Conservation (phyloP, 2,113 vertebrate genomes). For the Pangasianodon gigas region DNA sequence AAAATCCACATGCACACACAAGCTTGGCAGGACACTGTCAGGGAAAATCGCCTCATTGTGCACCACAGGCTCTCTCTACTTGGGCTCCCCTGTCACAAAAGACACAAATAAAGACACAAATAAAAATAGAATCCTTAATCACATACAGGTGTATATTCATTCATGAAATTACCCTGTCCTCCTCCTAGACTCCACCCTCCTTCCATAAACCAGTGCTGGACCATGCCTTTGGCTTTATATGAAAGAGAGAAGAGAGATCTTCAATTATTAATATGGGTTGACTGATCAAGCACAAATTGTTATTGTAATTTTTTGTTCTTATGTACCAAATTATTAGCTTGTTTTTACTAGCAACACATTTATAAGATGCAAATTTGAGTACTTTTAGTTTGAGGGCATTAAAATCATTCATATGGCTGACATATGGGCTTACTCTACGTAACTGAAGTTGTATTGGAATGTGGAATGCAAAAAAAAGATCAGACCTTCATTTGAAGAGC, state of each 20-base stretch:
- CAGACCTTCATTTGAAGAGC: too few species aligned
- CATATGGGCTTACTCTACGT: too few species aligned
- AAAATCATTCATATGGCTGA: neutral
- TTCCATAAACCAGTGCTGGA: too few species aligned
- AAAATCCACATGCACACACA: neutral
- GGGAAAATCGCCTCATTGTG: neutral
- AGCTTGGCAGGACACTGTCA: neutral
- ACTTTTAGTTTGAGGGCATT: neutral
- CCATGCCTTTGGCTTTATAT: neutral
- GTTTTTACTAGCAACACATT: too few species aligned
- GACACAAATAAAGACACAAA: neutral
- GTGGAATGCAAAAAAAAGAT: too few species aligned
- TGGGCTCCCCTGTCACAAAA: neutral
- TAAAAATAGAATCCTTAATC: neutral
- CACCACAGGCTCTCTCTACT: neutral
- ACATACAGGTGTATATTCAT: neutral
- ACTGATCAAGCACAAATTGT: neutral
- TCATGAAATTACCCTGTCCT: neutral
- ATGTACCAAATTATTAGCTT: neutral
- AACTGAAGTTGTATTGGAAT: too few species aligned
- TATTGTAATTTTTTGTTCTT: neutral
- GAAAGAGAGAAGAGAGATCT: neutral
- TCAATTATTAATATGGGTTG: too few species aligned
- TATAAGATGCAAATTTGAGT: neutral
- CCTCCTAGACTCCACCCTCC: too few species aligned